These are phyloP conservation scores for Pararge aegeria DNA, from an alignment of 1,140 invertebrate species.

Conservation along the genomic window DNA sequence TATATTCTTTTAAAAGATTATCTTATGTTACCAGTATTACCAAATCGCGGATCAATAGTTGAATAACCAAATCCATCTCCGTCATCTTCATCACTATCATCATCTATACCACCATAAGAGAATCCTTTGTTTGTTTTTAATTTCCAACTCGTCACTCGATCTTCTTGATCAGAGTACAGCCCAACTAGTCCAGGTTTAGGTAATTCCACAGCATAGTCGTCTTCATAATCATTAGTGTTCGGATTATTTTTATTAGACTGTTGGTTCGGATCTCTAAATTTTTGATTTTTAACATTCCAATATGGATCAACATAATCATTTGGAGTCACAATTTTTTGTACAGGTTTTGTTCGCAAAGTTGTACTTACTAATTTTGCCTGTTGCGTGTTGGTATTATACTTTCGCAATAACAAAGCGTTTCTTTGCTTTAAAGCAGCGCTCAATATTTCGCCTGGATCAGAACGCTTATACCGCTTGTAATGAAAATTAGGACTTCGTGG, in stretches of 20 bases:
- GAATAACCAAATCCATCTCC: constrained; percentile 53
- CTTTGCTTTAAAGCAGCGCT: constrained; percentile 42
- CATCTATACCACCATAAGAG: constrained; percentile 36
- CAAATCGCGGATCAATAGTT: constrained; percentile 59
- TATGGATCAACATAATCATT: constrained; percentile 61
- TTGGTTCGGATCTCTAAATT: constrained; percentile 36
- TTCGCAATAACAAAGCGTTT: constrained; percentile 37
- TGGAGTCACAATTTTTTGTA: constrained; percentile 45
- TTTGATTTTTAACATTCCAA: constrained; percentile 60
- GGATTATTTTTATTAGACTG: constrained; percentile 33
- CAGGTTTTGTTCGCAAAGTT: constrained; percentile 27
- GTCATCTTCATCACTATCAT: constrained; percentile 46
- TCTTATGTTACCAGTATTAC: constrained; percentile 31
- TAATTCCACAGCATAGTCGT: constrained; percentile 56
- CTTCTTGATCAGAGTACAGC: constrained; percentile 56
- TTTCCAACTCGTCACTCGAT: constrained; percentile 40
- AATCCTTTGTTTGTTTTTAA: constrained; percentile 37
- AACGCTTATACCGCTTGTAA: constrained; percentile 44
- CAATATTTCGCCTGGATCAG: constrained; percentile 30
- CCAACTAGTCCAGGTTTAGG: constrained; percentile 61
- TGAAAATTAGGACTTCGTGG: constrained; percentile 37
- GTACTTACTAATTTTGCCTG: constrained; percentile 33
- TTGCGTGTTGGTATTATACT: constrained; percentile 23
- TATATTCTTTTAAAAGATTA: not conserved
- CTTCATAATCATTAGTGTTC: constrained; percentile 28